Percentiles rank a stretch among this genome's conserved stretches.
Conservation (phyloP, 2,797 vertebrate species). For the Sebastes kiyomatsui region DNA sequence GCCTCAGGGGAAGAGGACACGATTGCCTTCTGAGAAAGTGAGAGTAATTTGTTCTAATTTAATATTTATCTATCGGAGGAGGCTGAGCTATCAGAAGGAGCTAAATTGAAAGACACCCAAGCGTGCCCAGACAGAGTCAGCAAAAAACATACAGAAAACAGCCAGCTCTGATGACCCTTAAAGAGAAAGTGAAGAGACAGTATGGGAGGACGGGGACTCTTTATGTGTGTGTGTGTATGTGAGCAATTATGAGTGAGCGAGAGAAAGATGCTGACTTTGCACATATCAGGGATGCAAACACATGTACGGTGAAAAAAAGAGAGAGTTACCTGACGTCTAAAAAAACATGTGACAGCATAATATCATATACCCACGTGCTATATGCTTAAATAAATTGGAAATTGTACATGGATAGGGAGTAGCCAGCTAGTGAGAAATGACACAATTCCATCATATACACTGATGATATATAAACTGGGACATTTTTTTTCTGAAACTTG, state of each 20-base stretch:
- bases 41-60: conserved; percentile 78
- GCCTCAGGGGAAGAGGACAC: conserved; percentile 47
- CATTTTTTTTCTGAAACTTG: too few species aligned
- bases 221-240: neutral
- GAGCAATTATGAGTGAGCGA: neutral
- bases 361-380: too few species aligned
- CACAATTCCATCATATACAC: too few species aligned
- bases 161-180: conserved; percentile 42
- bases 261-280: conserved; percentile 5
- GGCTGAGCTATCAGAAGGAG: conserved; percentile 65
- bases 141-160: conserved; percentile 30
- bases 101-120: conserved; percentile 73
- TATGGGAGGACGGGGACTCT: neutral
- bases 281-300: neutral
- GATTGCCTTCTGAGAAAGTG: conserved; percentile 62
- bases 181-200: conserved; percentile 8
- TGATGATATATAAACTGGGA: too few species aligned
- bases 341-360: too few species aligned
- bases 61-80: conserved; percentile 74
- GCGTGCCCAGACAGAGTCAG: conserved; percentile 64
- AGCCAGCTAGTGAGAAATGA: too few species aligned
- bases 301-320: neutral
- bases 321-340: neutral
- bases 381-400: too few species aligned
- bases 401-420: too few species aligned